Evolutionary conservation across 2,113 vertebrate species (phyloP).

Genomic region (Brachyhypopomus occidentalis): DNA sequence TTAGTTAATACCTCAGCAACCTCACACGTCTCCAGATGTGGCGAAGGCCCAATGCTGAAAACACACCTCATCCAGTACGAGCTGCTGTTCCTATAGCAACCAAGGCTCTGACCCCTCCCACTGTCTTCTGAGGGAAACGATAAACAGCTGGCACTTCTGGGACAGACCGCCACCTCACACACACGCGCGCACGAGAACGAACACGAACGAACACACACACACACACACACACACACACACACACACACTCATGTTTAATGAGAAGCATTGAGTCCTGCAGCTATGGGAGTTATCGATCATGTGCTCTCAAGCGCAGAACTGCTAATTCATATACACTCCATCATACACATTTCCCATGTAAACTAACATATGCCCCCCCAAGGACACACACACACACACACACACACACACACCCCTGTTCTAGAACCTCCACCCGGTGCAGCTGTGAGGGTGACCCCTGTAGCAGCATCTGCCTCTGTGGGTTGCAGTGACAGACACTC

Average conservation of each 20-base stretch:
- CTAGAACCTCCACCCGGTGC: conserved; percentile 26
- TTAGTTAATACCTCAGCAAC: neutral
- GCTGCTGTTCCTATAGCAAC: conserved; percentile 69
- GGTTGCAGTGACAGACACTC: conserved; percentile 35
- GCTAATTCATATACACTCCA: conserved; percentile 15
- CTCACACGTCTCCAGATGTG: conserved; percentile 50
- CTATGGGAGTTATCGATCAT: conserved; percentile 94
- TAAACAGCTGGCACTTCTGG: conserved; percentile 75
- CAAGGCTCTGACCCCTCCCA: conserved; percentile 71
- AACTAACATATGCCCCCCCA: neutral
- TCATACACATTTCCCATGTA: neutral
- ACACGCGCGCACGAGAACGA: too few relatives aligned
- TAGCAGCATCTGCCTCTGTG: conserved; percentile 19
- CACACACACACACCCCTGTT: neutral
- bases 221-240: conserved; percentile 48
- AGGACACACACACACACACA: conserved; percentile 25
- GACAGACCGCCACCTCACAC: conserved; percentile 69
- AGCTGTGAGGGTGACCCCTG: conserved; percentile 34
- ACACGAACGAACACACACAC: too few relatives aligned
- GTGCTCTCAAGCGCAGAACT: conserved; percentile 43
- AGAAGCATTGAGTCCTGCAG: conserved; percentile 79
- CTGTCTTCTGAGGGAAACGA: conserved; percentile 61
- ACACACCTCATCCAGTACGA: conserved; percentile 29
- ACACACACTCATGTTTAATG: conserved; percentile 90
- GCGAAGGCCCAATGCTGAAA: conserved; percentile 50